Evolutionary conservation across 2,888 invertebrate species (phyloP).

Genomic region (Ligdia adustata): DNA sequence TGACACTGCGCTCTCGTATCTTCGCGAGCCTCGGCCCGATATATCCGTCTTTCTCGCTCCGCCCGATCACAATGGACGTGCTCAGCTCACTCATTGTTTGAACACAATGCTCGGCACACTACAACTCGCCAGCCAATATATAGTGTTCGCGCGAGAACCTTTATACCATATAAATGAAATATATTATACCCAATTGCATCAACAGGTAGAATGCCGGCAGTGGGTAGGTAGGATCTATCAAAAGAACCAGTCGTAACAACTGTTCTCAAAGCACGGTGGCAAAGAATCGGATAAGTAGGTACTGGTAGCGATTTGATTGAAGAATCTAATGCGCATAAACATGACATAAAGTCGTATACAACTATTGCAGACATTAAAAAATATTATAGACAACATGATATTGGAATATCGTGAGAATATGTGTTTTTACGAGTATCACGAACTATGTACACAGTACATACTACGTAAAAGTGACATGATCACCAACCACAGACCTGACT

Average conservation of each 20-base stretch:
- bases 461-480: conserved; percentile 5
- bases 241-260: background rate
- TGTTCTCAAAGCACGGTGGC: background rate
- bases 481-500: conserved; percentile 1
- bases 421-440: background rate
- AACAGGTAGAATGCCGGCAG: conserved; percentile 22
- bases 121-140: conserved; percentile 32
- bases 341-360: background rate
- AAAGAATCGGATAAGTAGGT: too few relatives aligned
- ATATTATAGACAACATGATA: conserved; percentile 5
- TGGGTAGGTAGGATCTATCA: too few relatives aligned
- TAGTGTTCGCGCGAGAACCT: conserved; percentile 33
- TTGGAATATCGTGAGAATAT: conserved; percentile 5
- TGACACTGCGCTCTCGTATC: conserved; percentile 40
- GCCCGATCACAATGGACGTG: conserved; percentile 61
- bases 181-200: conserved; percentile 29
- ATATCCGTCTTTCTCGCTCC: conserved; percentile 70
- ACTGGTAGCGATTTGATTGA: too few relatives aligned
- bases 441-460: background rate
- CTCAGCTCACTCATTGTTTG: conserved; percentile 62
- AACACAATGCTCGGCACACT: conserved; percentile 54
- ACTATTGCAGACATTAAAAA: background rate
- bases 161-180: conserved; percentile 33
- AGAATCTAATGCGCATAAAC: background rate
- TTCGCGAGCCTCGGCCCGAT: conserved; percentile 45